These are phyloP conservation scores for Homarus americanus DNA, from an alignment of 1,140 invertebrate genomes.

Conservation along the genomic window DNA sequence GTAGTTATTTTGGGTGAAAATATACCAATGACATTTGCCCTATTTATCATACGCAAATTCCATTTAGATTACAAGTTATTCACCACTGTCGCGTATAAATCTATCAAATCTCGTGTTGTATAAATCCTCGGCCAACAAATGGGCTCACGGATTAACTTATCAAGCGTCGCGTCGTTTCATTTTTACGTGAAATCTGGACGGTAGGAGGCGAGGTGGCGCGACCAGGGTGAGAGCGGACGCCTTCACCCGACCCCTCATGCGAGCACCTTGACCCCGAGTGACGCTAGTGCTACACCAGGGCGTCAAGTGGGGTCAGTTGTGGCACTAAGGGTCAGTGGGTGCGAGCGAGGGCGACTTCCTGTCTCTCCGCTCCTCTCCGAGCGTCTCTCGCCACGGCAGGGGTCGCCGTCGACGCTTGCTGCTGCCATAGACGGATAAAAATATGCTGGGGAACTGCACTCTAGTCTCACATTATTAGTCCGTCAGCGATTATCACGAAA, in stretches of 20 bases:
- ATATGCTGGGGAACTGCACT: background rate
- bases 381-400: background rate
- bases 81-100: slow-evolving; percentile 28
- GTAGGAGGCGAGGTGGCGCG: background rate
- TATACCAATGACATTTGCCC: background rate
- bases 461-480: slow-evolving; percentile 36
- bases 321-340: slow-evolving; percentile 25
- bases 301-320: slow-evolving; percentile 6
- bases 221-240: background rate
- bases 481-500: slow-evolving; percentile 57
- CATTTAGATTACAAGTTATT: background rate
- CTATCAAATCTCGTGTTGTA: slow-evolving; percentile 26
- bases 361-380: background rate
- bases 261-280: slow-evolving; percentile 31
- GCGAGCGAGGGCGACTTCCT: slow-evolving; percentile 4
- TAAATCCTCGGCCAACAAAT: slow-evolving; percentile 34
- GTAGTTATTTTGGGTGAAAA: background rate
- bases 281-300: background rate
- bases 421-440: background rate
- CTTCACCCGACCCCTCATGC: background rate
- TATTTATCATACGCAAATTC: background rate
- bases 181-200: background rate
- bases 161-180: background rate
- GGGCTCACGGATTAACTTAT: slow-evolving; percentile 31
- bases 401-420: no score